Percentiles rank a stretch among this genome's conserved stretches.
Evolutionary conservation across 2,797 vertebrate species (phyloP).

Genomic region (Acanthornis magna): DNA sequence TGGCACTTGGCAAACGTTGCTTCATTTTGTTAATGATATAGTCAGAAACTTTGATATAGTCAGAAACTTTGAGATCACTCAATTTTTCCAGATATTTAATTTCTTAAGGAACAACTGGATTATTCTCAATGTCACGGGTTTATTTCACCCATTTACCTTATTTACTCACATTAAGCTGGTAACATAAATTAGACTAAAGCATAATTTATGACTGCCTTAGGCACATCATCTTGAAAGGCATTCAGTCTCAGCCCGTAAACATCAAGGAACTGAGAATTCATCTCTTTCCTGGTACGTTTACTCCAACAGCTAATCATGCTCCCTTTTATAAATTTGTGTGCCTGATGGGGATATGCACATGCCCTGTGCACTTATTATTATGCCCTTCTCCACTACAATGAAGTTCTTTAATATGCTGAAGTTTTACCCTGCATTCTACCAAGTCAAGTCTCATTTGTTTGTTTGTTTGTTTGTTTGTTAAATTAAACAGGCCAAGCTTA

Average conservation of each 20-base stretch:
- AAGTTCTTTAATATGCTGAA: neutral
- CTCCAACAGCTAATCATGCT: neutral
- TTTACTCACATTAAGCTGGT: neutral
- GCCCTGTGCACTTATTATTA: neutral
- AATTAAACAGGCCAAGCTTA: neutral
- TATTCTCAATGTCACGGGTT: slow-evolving; percentile 29
- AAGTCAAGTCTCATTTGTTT: neutral
- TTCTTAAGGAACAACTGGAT: neutral
- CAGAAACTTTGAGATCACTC: neutral
- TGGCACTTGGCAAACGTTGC: neutral
- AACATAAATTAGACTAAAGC: slow-evolving; percentile 9
- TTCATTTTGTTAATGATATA: neutral
- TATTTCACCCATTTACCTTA: slow-evolving; percentile 31
- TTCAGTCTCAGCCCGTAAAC: slow-evolving; percentile 1
- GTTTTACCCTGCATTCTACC: neutral
- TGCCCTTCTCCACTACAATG: neutral
- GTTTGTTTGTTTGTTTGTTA: neutral
- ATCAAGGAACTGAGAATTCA: neutral
- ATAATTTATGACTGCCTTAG: slow-evolving; percentile 34
- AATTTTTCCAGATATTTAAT: neutral
- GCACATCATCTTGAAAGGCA: neutral
- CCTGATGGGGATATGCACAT: neutral
- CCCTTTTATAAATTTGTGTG: neutral
- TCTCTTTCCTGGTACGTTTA: neutral
- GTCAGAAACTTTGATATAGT: neutral